Evolutionary conservation across 2,113 vertebrate genomes (phyloP).

Genomic region (Nesogale talazaci): DNA sequence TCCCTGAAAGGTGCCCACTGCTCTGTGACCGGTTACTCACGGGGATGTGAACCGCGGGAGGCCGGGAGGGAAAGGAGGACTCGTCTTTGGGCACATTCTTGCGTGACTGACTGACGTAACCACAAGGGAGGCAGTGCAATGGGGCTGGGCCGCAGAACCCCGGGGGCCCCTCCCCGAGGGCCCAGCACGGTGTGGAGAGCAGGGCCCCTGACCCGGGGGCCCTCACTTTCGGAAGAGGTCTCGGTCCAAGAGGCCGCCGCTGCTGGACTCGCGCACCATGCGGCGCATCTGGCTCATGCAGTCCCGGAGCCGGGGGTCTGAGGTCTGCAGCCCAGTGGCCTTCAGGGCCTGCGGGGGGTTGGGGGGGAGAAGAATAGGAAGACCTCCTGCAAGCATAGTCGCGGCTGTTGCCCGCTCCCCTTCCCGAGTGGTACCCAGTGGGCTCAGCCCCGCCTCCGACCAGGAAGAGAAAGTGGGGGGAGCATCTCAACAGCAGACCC

Average conservation of each 20-base stretch:
- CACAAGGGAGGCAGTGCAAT: background rate
- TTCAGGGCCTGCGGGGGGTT: slow-evolving; percentile 88
- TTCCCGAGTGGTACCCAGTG: background rate
- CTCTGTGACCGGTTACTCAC: slow-evolving; percentile 39
- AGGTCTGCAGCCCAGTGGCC: slow-evolving; percentile 89
- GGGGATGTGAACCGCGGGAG: background rate
- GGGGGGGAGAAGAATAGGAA: slow-evolving; percentile 67
- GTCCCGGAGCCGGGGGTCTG: slow-evolving; percentile 90
- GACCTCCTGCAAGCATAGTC: background rate
- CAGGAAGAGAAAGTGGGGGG: background rate
- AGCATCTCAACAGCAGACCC: background rate
- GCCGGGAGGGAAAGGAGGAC: background rate
- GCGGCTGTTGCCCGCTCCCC: slow-evolving; percentile 29
- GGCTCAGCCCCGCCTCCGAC: background rate
- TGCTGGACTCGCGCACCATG: slow-evolving; percentile 84
- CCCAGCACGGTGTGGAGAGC: slow-evolving; percentile 1
- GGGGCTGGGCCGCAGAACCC: background rate
- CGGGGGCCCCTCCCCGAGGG: background rate
- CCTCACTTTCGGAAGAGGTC: slow-evolving; percentile 91
- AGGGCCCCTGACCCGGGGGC: slow-evolving; percentile 21
- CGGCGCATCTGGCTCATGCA: slow-evolving; percentile 87
- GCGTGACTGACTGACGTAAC: background rate
- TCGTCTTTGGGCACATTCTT: slow-evolving; percentile 15
- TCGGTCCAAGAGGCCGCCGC: slow-evolving; percentile 89
- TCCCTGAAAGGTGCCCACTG: slow-evolving; percentile 13